Evolutionary conservation across 2,888 invertebrate genomes (phyloP).

Genomic region (Tetragnatha montana): DNA sequence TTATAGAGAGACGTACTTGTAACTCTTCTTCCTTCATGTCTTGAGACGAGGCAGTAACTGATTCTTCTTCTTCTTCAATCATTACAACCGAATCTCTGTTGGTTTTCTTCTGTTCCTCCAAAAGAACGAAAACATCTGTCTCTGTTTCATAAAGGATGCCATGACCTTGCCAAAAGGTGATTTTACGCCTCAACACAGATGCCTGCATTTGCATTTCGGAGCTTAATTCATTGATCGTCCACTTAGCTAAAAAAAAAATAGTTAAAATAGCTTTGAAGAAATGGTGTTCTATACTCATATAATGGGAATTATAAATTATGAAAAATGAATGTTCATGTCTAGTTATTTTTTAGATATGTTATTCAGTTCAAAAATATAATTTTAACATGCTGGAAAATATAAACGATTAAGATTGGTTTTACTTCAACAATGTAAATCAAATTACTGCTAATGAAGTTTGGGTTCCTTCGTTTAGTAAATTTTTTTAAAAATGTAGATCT

Average conservation of each 20-base stretch:
- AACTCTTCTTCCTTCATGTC: constrained; percentile 95
- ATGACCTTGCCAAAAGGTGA: constrained; percentile 96
- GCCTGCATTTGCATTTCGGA: constrained; percentile 90
- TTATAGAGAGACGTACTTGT: constrained; percentile 82
- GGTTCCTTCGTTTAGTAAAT: too few species aligned
- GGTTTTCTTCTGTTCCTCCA: constrained; percentile 75
- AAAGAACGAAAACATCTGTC: constrained; percentile 82
- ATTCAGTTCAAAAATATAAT: too few species aligned
- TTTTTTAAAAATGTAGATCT: too few species aligned
- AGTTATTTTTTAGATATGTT: too few species aligned
- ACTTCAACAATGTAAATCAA: too few species aligned
- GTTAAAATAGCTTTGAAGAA: not conserved
- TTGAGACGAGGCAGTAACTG: constrained; percentile 94
- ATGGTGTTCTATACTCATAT: not conserved
- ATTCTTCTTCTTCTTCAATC: constrained; percentile 90
- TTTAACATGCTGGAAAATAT: too few species aligned
- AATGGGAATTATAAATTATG: too few species aligned
- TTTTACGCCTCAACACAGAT: constrained; percentile 88
- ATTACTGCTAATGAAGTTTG: too few species aligned
- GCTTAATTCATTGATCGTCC: constrained; percentile 91
- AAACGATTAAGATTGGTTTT: too few species aligned
- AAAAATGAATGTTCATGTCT: too few species aligned
- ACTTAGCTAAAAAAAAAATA: constrained; percentile 80
- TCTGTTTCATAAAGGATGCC: constrained; percentile 87
- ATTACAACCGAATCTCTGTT: constrained; percentile 79